Conservation (phyloP, 1,140 invertebrate species). For the Scaptomyza montana region DNA sequence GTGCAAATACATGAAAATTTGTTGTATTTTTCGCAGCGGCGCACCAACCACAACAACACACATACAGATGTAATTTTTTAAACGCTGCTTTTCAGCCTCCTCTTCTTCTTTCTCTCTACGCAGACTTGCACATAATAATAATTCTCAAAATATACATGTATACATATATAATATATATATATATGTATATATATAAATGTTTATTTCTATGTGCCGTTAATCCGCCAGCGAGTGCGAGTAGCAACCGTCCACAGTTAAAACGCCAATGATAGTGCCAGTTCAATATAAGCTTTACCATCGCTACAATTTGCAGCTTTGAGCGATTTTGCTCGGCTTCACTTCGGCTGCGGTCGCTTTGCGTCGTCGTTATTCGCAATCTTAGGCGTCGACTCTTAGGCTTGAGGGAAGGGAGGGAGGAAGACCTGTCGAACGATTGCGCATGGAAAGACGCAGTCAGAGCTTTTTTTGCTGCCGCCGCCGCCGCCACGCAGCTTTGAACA, state of each 20-base stretch:
- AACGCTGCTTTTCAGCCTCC: constrained; percentile 45
- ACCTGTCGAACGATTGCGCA: constrained; percentile 23
- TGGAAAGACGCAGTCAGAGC: constrained; percentile 31
- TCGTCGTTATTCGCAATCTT: constrained; percentile 18
- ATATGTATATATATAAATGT: constrained; percentile 50
- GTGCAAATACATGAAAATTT: constrained; percentile 58
- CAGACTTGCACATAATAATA: constrained; percentile 63
- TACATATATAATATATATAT: constrained; percentile 40
- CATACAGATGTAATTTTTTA: constrained; percentile 64
- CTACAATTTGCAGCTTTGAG: constrained; percentile 52
- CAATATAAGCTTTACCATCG: constrained; percentile 35
- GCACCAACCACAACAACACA: constrained; percentile 52
- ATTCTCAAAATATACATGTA: constrained; percentile 42
- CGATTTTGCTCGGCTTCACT: constrained; percentile 36
- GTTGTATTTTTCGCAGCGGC: constrained; percentile 49
- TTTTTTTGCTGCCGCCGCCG: constrained; percentile 11
- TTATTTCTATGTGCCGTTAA: constrained; percentile 71
- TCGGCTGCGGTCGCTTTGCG: constrained; percentile 20
- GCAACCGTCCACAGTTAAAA: constrained; percentile 84
- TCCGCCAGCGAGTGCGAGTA: constrained; percentile 78
- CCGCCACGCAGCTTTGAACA: constrained; percentile 49
- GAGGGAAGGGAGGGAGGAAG: not conserved
- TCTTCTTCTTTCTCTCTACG: constrained; percentile 46
- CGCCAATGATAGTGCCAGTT: constrained; percentile 82
- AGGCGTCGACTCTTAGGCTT: not conserved